Percentiles rank a stretch among this genome's conserved stretches.
Evolutionary conservation across 1,140 invertebrate species (phyloP).

Genomic region (Brachionus rotundiformis): DNA sequence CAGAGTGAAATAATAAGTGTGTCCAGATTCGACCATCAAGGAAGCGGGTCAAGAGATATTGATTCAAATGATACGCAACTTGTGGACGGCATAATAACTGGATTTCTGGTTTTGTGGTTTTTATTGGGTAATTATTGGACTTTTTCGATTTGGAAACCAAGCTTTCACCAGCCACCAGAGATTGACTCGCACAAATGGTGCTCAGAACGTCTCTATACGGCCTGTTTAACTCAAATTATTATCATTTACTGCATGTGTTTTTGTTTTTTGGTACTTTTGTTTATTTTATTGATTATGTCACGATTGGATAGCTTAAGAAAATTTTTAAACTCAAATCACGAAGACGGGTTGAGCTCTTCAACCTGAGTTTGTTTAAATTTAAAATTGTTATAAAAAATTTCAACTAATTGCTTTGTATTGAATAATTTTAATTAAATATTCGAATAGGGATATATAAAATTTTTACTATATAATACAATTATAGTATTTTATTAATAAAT

Average conservation of each 20-base stretch:
- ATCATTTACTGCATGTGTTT: constrained; percentile 71
- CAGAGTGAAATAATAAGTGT: constrained; percentile 62
- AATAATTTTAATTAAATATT: no score
- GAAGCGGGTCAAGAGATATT: neutral
- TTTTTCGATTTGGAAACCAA: constrained; percentile 58
- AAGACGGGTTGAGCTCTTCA: neutral
- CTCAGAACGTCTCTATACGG: constrained; percentile 55
- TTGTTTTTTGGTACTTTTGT: constrained; percentile 67
- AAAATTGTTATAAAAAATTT: no score
- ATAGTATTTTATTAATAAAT: no score
- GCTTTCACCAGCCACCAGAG: constrained; percentile 68
- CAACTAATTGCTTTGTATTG: no score
- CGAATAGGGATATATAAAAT: no score
- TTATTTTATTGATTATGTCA: constrained; percentile 62
- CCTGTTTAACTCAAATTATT: constrained; percentile 69
- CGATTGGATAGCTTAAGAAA: constrained; percentile 33
- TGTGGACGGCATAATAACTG: constrained; percentile 67
- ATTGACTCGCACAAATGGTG: constrained; percentile 59
- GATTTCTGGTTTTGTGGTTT: constrained; percentile 66
- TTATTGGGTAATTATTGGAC: constrained; percentile 71
- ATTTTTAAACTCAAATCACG: neutral
- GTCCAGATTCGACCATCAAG: constrained; percentile 53
- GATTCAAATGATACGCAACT: constrained; percentile 57
- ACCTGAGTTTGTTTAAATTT: no score
- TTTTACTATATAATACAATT: no score